These are phyloP conservation scores for Hypomecis punctinalis DNA, from an alignment of 2,888 invertebrate genomes.

Conservation along the genomic window DNA sequence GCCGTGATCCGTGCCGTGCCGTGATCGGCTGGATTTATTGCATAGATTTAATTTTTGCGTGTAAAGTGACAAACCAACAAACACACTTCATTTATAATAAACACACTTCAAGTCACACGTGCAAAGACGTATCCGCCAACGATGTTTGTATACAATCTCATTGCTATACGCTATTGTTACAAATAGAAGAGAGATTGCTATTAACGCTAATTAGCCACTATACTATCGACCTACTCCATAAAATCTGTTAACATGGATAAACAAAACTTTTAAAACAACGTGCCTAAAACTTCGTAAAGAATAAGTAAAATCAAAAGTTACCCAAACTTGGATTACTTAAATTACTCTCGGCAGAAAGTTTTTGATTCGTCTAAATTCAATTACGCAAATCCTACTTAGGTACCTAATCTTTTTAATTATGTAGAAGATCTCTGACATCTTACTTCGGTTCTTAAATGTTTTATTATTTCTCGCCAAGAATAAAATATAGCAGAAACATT, in stretches of 20 bases:
- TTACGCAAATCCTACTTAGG: constrained; percentile 35
- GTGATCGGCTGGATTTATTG: too few species aligned
- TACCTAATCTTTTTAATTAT: constrained; percentile 36
- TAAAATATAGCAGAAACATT: background rate
- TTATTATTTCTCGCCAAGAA: background rate
- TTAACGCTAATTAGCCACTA: too few species aligned
- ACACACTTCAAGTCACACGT: too few species aligned
- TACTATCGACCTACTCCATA: background rate
- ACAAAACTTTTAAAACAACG: constrained; percentile 27
- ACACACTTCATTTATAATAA: too few species aligned
- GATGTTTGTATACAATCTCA: too few species aligned
- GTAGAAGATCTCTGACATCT: constrained; percentile 16
- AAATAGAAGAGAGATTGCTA: too few species aligned
- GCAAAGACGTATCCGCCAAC: too few species aligned
- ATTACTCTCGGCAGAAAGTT: constrained; percentile 40
- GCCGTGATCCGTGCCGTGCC: too few species aligned
- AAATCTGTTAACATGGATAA: background rate
- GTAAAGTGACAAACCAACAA: too few species aligned
- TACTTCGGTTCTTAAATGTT: constrained; percentile 15
- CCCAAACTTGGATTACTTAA: constrained; percentile 41
- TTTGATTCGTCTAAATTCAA: constrained; percentile 40
- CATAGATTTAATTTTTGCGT: too few species aligned
- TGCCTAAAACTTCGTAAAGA: constrained; percentile 32
- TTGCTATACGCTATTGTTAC: too few species aligned
- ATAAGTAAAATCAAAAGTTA: constrained; percentile 39